Percentiles rank a stretch among this genome's conserved stretches.
Evolutionary conservation across 2,888 invertebrate species (phyloP).

Genomic region (Polydrusus cervinus): DNA sequence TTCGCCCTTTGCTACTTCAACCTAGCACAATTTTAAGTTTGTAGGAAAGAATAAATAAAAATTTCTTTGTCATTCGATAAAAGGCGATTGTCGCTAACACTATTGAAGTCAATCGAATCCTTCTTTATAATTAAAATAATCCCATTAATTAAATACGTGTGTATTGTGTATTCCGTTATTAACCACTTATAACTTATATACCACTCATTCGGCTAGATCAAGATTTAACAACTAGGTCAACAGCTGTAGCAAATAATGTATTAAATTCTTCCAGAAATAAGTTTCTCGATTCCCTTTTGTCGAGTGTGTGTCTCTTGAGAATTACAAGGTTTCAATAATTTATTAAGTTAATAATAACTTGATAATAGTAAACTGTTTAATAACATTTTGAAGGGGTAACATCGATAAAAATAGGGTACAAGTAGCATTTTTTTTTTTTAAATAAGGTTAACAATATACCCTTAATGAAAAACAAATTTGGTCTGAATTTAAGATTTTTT

Average conservation of each 20-base stretch:
- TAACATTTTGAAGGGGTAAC: neutral
- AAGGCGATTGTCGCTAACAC: neutral
- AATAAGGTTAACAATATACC: too few relatives aligned
- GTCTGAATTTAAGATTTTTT: too few relatives aligned
- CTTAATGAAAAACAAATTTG: too few relatives aligned
- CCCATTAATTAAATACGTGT: conserved; percentile 5
- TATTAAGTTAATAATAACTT: conserved; percentile 11
- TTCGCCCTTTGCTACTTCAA: too few relatives aligned
- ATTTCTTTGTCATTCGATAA: too few relatives aligned
- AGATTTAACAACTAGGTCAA: conserved; percentile 40
- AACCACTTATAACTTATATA: conserved; percentile 4
- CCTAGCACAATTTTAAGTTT: too few relatives aligned
- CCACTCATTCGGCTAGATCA: conserved; percentile 27
- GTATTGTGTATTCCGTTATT: conserved; percentile 1
- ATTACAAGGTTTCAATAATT: conserved; percentile 1
- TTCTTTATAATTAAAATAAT: neutral
- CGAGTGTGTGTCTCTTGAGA: conserved; percentile 1
- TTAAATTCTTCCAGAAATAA: conserved; percentile 40
- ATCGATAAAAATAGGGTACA: neutral
- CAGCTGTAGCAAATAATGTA: conserved; percentile 43
- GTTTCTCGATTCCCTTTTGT: conserved; percentile 11
- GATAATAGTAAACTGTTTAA: neutral
- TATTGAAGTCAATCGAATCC: neutral
- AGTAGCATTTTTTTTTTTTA: too few relatives aligned
- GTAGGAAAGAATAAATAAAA: too few relatives aligned